A percentile compares a stretch with the other conserved stretches of the same genome.
phyloP scores from a whole-genome alignment of 2,888 invertebrate species.

The Euphydryas editha region DNA sequence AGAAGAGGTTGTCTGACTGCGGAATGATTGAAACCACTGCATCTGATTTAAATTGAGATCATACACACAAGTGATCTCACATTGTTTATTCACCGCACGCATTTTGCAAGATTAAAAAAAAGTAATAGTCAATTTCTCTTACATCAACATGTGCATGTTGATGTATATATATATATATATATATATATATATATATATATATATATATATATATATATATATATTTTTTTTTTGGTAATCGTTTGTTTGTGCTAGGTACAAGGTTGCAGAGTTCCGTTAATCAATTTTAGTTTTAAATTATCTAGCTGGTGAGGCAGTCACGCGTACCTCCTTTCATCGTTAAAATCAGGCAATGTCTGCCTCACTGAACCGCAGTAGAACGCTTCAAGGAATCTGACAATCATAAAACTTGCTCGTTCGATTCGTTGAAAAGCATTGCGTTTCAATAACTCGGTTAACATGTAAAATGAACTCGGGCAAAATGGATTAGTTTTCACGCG shows the following conservation, averaged over 20 bases:
- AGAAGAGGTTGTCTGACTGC: slow-evolving; percentile 18
- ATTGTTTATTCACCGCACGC: slow-evolving; percentile 15
- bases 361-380: slow-evolving; percentile 57
- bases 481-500: background rate
- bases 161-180: background rate
- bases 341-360: slow-evolving; percentile 38
- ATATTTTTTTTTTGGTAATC: no score
- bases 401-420: slow-evolving; percentile 50
- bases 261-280: background rate
- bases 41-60: slow-evolving; percentile 32
- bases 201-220: no score
- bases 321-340: slow-evolving; percentile 34
- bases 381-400: slow-evolving; percentile 63
- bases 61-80: slow-evolving; percentile 20
- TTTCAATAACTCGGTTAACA: slow-evolving; percentile 23
- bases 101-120: slow-evolving; percentile 22
- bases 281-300: slow-evolving; percentile 30
- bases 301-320: slow-evolving; percentile 22
- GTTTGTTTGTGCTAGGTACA: no score
- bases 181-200: no score
- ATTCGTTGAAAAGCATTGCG: slow-evolving; percentile 50
- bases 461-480: slow-evolving; percentile 26
- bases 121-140: slow-evolving; percentile 18
- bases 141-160: background rate
- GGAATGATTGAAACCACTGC: slow-evolving; percentile 27